Percentiles rank a stretch among this genome's conserved stretches.
These are phyloP conservation scores for Cottoperca gobio DNA, from an alignment of 2,797 vertebrate species.

Conservation along the genomic window DNA sequence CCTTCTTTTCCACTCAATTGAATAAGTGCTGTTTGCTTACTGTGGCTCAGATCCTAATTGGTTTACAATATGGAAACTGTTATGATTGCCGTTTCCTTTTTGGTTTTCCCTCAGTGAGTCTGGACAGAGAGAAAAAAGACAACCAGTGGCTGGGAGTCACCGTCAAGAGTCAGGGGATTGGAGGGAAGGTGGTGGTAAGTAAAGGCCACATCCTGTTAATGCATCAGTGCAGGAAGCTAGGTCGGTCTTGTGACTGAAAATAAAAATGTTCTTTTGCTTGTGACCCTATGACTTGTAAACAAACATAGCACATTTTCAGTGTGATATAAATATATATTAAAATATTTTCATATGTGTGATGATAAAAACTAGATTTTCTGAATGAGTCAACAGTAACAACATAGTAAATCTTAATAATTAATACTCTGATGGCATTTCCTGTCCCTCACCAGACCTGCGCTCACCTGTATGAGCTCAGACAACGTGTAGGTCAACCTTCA, in stretches of 20 bases:
- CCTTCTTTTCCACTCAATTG: background rate
- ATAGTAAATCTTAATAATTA: background rate
- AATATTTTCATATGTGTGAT: no score
- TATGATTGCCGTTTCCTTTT: conserved; percentile 34
- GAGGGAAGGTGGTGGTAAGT: conserved; percentile 95
- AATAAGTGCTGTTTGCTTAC: conserved; percentile 1
- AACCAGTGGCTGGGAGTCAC: conserved; percentile 98
- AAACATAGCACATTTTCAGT: background rate
- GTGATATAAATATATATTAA: no score
- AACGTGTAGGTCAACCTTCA: conserved; percentile 88
- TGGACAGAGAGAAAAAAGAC: conserved; percentile 92
- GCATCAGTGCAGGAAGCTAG: background rate
- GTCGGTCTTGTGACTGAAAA: background rate
- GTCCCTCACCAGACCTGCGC: conserved; percentile 88
- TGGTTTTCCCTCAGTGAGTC: conserved; percentile 80
- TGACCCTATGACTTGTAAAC: background rate
- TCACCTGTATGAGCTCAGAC: conserved; percentile 92
- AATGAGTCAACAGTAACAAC: background rate
- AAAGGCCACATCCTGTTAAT: conserved; percentile 7
- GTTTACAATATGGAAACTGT: conserved; percentile 36
- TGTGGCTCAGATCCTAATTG: conserved; percentile 9
- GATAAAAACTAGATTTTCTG: background rate
- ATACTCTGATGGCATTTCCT: background rate
- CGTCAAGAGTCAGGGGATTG: conserved; percentile 94
- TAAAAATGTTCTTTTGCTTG: background rate